Conservation (phyloP, 2,113 vertebrate species). For the Sinocyclocheilus anophthalmus region DNA sequence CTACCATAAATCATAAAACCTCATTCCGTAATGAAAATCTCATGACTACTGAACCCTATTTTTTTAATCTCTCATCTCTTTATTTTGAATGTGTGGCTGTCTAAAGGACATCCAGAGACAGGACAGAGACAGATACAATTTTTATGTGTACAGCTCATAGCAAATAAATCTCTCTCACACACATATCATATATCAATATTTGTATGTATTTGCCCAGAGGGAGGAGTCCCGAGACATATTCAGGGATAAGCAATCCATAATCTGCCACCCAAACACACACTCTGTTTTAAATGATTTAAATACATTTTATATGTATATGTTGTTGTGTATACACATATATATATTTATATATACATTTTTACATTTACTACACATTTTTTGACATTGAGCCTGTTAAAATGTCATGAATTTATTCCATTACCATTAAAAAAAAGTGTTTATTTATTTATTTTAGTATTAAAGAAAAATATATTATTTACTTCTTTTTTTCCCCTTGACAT, state of each 20-base stretch:
- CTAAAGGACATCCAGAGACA: neutral
- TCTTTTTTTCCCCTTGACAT: no score
- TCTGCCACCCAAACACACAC: slow-evolving; percentile 5
- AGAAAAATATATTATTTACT: no score
- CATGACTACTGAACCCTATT: neutral
- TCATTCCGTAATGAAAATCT: neutral
- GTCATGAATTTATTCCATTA: no score
- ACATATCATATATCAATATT: slow-evolving; percentile 33
- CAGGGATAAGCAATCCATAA: slow-evolving; percentile 3
- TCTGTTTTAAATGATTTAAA: neutral
- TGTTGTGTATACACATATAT: neutral
- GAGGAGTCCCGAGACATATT: slow-evolving; percentile 2
- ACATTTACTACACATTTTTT: no score
- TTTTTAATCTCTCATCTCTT: neutral
- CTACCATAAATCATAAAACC: neutral
- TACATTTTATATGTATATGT: no score
- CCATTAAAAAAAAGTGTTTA: no score
- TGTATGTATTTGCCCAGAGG: slow-evolving; percentile 9
- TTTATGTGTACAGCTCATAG: slow-evolving; percentile 8
- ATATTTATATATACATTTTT: no score
- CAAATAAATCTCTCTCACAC: slow-evolving; percentile 7
- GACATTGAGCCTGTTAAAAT: no score
- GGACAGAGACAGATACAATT: neutral
- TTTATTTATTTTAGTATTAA: no score
- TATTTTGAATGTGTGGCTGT: neutral